Base-by-base conservation (phyloP, 2,888 invertebrate species). In the Oligia latruncula region DNA sequence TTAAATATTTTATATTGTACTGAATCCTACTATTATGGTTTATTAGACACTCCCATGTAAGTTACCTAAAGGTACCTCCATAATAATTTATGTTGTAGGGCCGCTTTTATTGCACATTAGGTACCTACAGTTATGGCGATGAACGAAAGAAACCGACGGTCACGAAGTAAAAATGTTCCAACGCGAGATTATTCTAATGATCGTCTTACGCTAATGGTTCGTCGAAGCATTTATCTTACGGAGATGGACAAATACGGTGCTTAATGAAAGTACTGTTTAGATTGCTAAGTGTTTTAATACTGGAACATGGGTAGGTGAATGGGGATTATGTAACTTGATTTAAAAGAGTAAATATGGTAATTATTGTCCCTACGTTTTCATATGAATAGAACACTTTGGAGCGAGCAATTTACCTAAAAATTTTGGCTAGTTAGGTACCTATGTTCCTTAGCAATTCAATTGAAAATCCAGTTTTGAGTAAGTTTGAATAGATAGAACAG, bases 201-300 rank as follows among this genome's bases (percentile, higher is more conserved):
- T 66, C 79, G 43, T 84, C 74, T 74, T 78, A 84, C 55, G 79
- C 71, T 87, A 87, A 83, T 83, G 73, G 81, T 79, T 85, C 70
- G 58, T 68, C 62, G 74, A 83, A 74, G 72, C 83, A 89, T 88
- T 89, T 87, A 87, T 85, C 81, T 81, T 77, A 75, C 66, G 49
- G 89, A 90, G 86, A 86, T 82, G 78, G 74, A 89, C 82, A 88
- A 87, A 90, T 88, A 85, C 13, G 79, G 70, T 78, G 71, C 74
- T 72, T 81, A 85, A 74, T 80, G 62, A 80, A 71, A 78, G 77
- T 74, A 82, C 65, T 74, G 64, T 85, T 80, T 80, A 71, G 71
- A 80, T 80, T 76, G 81, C 71, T 75, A 68, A 23, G 43, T 49
- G 55, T 64, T 46, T 46, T 49, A 71, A 46, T 49, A 72, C 46